Base-by-base conservation (phyloP, 2,888 invertebrate genomes). In the Mimas tiliae region DNA sequence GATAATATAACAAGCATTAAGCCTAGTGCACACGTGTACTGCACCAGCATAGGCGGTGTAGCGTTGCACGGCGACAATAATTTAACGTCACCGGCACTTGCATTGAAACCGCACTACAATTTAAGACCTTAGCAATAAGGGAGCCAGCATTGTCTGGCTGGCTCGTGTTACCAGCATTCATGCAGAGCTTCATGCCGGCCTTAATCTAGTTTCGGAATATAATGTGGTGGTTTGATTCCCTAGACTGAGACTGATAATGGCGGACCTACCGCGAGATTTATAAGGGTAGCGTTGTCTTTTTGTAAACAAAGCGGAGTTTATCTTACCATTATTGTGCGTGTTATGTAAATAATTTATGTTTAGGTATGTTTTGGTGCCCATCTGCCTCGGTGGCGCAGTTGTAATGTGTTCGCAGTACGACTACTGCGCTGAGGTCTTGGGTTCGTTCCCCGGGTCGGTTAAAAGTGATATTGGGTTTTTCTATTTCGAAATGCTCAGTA, bases 41-140 rank as follows among this genome's bases (percentile, higher is more conserved):
- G 58, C 42, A 19, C 58, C 58, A 72, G 71, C 77, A 80, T 79
- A 83, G 86, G 83, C 87, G 84, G 90, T 87, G 89, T 89, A 85
- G 87, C 87, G 88, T 87, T 85, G 83, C 86, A 85, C 83, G 82
- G 88, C 81, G 87, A 91, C 91, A 89, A 92, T 93, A 93, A 93
- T 91, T 93, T 91, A 90, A 89, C 87, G 90, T 92, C 92, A 88
- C 82, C 78, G 84, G 87, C 90, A 90, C 89, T 88, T 90, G 92
- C 92, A 92, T 93, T 91, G 89, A 91, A 91, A 91, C 93, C 92
- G 78, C 89, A 86, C 79, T 81, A 89, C 92, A 89, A 93, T 93
- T 93, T 93, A 93, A 91, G 91, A 89, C 89, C 91, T 82, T 82
- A 87, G 92, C 90, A 90, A 91, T 93, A 93, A 91, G 90, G 90